Evolutionary conservation across 2,113 vertebrate species (phyloP), one percentile per base, ranked within the genome.

Genomic region (Pomatorhinus ruficollis): DNA sequence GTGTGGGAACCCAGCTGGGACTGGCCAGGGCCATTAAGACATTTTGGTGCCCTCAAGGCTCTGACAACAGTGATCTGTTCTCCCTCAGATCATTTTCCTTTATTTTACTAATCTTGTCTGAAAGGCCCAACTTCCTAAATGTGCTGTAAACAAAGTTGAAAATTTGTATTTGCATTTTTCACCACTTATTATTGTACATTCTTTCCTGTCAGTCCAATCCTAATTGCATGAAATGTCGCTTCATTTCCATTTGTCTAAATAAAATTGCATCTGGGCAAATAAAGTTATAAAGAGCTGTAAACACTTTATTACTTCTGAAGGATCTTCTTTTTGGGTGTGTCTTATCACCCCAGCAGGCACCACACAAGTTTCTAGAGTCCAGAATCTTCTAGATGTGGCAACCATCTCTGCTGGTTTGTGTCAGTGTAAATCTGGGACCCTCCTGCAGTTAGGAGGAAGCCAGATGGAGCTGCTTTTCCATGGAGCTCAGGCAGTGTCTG

Each of bases 1-100:
- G 19, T 11, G 23, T 5, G 28, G 7, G 13, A 69, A 1, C 22
- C 19, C 49, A 54, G 1, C 0, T 15, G 13, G 42, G 44, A 11
- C 54, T 47, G 50, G 5, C 53, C 24, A 31, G 31, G 25, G 49
- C 24, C 24, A 25, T 21, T 31, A n/a, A 79, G 52, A 42, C 8
- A 9, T 53, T 37, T 25, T 66, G 52, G 23, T 93, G 40, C 37
- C 44, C 54, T 81, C 28, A 40, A 52, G 23, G 28, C 33, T n/a
- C 27, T 90, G 52, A 14, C 31, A 44, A 23, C 3, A 4, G 25
- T 19, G 28, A 16, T 5, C 22, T 91, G 40, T 77, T 77, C 63
- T 88, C 28, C 61, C 31, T 53, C 33, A 31, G 47, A 18, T 63
- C 0, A 27, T 47, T 68, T 79, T 74, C 9, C 22, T 75, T 35